Conservation (phyloP, 2,888 invertebrate species). For the Stomorhina lunata region DNA sequence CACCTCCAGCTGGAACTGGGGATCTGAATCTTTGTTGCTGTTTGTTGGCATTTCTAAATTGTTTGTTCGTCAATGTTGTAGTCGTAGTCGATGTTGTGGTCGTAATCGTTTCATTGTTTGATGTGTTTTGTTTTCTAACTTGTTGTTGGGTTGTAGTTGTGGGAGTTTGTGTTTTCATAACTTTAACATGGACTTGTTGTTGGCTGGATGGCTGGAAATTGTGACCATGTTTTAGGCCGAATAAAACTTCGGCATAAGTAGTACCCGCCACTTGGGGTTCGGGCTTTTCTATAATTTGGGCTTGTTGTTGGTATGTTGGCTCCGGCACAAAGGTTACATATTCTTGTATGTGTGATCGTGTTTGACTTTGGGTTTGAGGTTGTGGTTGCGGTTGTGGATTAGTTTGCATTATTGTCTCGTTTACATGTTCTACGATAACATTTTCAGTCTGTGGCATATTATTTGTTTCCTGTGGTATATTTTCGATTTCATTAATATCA, state of each 20-base stretch:
- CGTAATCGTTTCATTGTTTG: conserved; percentile 70
- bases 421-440: not conserved
- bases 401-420: conserved; percentile 39
- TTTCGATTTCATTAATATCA: conserved; percentile 76
- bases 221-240: conserved; percentile 74
- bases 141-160: conserved; percentile 29
- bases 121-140: conserved; percentile 36
- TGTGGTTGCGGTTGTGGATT: conserved; percentile 23
- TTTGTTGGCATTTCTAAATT: conserved; percentile 43
- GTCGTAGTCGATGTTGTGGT: conserved; percentile 68
- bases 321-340: conserved; percentile 52
- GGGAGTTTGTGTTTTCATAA: conserved; percentile 34
- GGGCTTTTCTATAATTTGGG: conserved; percentile 53
- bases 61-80: conserved; percentile 59
- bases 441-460: conserved; percentile 3
- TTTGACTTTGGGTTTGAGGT: not conserved
- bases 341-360: conserved; percentile 34
- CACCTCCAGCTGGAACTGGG: conserved; percentile 74
- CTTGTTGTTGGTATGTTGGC: conserved; percentile 45
- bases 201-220: conserved; percentile 82
- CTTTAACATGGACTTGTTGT: conserved; percentile 66
- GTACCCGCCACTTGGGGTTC: conserved; percentile 68
- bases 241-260: conserved; percentile 78
- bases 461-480: conserved; percentile 68
- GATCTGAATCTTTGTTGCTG: conserved; percentile 69